Evolutionary conservation across 2,888 invertebrate genomes (phyloP).

Genomic region (Microchrysa polita): DNA sequence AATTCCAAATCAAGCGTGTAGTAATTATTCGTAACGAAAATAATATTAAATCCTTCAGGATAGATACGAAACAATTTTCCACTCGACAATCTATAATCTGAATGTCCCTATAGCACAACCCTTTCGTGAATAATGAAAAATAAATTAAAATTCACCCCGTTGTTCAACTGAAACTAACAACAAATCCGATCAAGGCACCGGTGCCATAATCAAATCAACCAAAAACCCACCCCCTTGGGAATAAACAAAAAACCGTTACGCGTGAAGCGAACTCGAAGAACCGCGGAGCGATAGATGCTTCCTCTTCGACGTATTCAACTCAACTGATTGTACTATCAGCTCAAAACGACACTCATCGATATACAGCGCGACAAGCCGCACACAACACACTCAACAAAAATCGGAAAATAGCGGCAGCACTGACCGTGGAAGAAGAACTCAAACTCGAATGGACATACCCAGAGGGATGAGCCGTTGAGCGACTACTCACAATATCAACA

Average conservation of each 20-base stretch:
- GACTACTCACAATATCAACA: no score
- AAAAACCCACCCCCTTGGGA: background rate
- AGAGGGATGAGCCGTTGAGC: no score
- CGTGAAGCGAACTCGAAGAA: conserved; percentile 11
- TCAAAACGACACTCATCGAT: background rate
- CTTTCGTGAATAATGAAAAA: conserved; percentile 14
- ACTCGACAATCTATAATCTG: no score
- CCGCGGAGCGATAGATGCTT: conserved; percentile 22
- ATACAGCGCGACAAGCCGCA: background rate
- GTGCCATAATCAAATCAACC: no score
- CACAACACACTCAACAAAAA: background rate
- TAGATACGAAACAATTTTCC: no score
- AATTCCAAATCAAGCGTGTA: conserved; percentile 1
- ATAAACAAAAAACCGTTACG: conserved; percentile 19
- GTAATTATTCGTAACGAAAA: no score
- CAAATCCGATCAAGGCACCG: background rate
- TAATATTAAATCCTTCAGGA: no score
- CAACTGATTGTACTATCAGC: conserved; percentile 43
- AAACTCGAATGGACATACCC: no score
- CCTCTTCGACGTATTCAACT: conserved; percentile 30
- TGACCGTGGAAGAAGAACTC: no score
- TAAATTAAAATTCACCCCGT: conserved; percentile 11
- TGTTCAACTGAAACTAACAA: no score
- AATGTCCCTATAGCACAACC: background rate
- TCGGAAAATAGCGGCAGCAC: background rate